Evolutionary conservation across 1,140 invertebrate species (phyloP).

Genomic region (Antheraea mylitta): DNA sequence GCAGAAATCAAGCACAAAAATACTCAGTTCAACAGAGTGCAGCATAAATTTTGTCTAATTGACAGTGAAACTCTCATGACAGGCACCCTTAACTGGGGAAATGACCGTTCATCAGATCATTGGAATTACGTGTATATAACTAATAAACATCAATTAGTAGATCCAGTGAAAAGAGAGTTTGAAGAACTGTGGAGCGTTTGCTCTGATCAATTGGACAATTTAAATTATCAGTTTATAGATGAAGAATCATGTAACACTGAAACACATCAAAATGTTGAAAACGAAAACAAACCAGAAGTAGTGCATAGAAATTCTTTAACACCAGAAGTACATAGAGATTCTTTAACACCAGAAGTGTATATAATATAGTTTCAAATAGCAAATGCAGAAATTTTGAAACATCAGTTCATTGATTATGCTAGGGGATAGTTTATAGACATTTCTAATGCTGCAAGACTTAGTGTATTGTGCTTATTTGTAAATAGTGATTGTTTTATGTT

Average conservation of each 20-base stretch:
- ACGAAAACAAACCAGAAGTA: neutral
- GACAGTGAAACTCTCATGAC: slow-evolving; percentile 68
- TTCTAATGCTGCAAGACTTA: slow-evolving; percentile 1
- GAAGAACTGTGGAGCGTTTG: slow-evolving; percentile 56
- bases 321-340: slow-evolving; percentile 30
- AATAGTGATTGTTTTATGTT: slow-evolving; percentile 11
- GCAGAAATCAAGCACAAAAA: slow-evolving; percentile 64
- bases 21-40: slow-evolving; percentile 54
- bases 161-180: slow-evolving; percentile 61
- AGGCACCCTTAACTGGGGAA: slow-evolving; percentile 70
- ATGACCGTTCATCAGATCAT: slow-evolving; percentile 65
- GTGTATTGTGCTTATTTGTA: neutral
- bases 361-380: slow-evolving; percentile 16
- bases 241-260: slow-evolving; percentile 6
- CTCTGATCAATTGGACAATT: slow-evolving; percentile 34
- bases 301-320: slow-evolving; percentile 29
- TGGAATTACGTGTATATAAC: slow-evolving; percentile 74
- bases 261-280: slow-evolving; percentile 2
- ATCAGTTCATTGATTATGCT: neutral
- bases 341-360: slow-evolving; percentile 40
- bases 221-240: slow-evolving; percentile 8
- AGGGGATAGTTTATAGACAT: neutral
- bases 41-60: slow-evolving; percentile 70
- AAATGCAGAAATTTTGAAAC: neutral
- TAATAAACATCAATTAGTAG: slow-evolving; percentile 56